phyloP scores from a whole-genome alignment of 2,888 invertebrate genomes.

The Hanleya hanleyi region DNA sequence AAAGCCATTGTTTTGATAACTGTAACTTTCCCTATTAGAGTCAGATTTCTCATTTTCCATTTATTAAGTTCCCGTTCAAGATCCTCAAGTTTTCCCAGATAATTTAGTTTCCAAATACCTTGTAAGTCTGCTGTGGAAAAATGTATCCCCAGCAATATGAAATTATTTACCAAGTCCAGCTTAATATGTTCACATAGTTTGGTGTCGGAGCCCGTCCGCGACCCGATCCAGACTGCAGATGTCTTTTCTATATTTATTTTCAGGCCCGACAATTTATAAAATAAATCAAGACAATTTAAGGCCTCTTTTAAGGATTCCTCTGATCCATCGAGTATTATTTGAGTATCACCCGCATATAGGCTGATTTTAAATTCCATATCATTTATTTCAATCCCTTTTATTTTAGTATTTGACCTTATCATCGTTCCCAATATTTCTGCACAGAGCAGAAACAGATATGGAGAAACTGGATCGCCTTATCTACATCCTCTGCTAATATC shows the following conservation, averaged over 20 bases:
- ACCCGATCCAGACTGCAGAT: slow-evolving; percentile 14
- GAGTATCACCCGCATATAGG: slow-evolving; percentile 30
- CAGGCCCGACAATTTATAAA: slow-evolving; percentile 13
- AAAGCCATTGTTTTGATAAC: not conserved
- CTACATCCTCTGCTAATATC: slow-evolving; percentile 22
- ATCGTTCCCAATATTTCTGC: slow-evolving; percentile 18
- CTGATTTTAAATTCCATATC: slow-evolving; percentile 7
- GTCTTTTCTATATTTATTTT: slow-evolving; percentile 21
- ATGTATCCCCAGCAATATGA: not conserved
- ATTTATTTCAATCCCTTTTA: slow-evolving; percentile 19
- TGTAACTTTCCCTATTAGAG: not conserved
- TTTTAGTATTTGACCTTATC: slow-evolving; percentile 16
- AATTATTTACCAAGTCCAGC: too few relatives aligned
- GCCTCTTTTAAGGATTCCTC: slow-evolving; percentile 17
- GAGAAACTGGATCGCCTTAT: slow-evolving; percentile 23
- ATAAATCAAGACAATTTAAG: not conserved
- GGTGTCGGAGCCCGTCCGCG: not conserved
- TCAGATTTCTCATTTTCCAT: not conserved
- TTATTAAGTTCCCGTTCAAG: not conserved
- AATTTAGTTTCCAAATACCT: too few relatives aligned
- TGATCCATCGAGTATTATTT: slow-evolving; percentile 21
- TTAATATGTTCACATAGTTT: too few relatives aligned
- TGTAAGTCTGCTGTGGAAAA: too few relatives aligned
- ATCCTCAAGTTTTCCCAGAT: too few relatives aligned
- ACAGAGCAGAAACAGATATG: slow-evolving; percentile 21